These are phyloP conservation scores for Alouatta palliata DNA, from an alignment of 2,113 vertebrate species.

Conservation along the genomic window DNA sequence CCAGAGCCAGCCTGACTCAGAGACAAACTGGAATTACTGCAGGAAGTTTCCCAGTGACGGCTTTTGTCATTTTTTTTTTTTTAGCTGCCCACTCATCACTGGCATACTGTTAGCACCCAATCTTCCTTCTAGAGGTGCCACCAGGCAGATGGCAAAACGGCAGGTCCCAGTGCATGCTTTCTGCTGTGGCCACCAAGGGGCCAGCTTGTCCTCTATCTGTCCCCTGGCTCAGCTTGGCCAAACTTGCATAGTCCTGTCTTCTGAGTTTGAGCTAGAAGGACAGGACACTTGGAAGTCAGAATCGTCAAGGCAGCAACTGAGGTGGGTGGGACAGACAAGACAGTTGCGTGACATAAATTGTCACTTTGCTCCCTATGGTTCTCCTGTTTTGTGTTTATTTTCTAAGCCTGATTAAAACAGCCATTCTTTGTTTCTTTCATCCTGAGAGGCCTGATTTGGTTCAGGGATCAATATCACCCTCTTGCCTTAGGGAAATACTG, in stretches of 20 bases:
- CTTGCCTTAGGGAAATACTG: neutral
- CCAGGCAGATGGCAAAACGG: neutral
- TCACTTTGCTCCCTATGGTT: neutral
- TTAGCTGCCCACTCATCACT: neutral
- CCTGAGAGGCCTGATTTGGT: neutral
- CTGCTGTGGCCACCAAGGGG: too few species aligned
- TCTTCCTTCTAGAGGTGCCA: neutral
- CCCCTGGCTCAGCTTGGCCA: rapidly evolving
- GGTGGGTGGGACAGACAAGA: neutral
- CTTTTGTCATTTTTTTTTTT: neutral
- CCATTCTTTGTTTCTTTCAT: neutral
- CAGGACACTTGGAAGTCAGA: neutral
- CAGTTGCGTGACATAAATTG: too few species aligned
- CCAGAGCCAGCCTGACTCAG: neutral
- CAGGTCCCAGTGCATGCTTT: too few species aligned
- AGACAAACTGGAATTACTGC: neutral
- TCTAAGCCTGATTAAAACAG: neutral
- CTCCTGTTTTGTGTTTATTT: neutral
- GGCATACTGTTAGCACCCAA: rapidly evolving
- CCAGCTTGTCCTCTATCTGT: neutral
- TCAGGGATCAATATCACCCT: neutral
- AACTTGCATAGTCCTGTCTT: neutral
- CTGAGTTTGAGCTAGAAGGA: neutral
- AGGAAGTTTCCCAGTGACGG: neutral
- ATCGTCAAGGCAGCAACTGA: neutral